Conservation (phyloP, 2,888 invertebrate genomes). For the Teleiodes luculella region DNA sequence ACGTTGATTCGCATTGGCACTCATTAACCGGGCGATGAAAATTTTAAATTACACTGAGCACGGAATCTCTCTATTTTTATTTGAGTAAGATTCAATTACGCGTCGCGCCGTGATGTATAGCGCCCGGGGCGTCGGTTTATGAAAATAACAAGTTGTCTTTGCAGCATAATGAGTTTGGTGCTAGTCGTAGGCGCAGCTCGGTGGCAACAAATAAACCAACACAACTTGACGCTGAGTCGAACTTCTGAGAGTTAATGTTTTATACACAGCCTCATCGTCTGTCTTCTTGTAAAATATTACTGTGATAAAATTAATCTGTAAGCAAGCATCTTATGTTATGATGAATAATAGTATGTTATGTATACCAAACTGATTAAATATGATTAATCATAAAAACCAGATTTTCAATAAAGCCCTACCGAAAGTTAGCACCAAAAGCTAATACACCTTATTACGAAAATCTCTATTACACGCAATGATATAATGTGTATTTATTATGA, state of each 20-base stretch:
- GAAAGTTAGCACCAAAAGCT: no score
- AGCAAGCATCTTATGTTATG: neutral
- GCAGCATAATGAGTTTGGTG: conserved; percentile 39
- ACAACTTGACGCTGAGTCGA: neutral
- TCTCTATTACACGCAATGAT: no score
- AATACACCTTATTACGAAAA: no score
- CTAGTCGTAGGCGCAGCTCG: conserved; percentile 3
- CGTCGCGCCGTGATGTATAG: conserved; percentile 46
- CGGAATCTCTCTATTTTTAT: conserved; percentile 62
- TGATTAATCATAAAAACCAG: no score
- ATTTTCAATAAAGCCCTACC: no score
- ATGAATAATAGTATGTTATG: no score
- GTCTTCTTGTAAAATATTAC: neutral
- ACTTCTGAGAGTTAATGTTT: neutral
- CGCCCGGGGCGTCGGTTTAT: conserved; percentile 44
- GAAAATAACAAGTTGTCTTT: conserved; percentile 48
- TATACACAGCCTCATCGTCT: neutral
- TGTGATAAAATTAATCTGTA: neutral
- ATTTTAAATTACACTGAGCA: conserved; percentile 68
- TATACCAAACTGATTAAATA: no score
- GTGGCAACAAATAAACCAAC: conserved; percentile 10
- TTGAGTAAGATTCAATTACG: conserved; percentile 69
- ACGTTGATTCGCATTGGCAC: conserved; percentile 60
- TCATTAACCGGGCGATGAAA: conserved; percentile 69
- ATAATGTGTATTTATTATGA: no score